These are phyloP conservation scores for Thecophora atra DNA, from an alignment of 2,888 invertebrate species.

Conservation along the genomic window DNA sequence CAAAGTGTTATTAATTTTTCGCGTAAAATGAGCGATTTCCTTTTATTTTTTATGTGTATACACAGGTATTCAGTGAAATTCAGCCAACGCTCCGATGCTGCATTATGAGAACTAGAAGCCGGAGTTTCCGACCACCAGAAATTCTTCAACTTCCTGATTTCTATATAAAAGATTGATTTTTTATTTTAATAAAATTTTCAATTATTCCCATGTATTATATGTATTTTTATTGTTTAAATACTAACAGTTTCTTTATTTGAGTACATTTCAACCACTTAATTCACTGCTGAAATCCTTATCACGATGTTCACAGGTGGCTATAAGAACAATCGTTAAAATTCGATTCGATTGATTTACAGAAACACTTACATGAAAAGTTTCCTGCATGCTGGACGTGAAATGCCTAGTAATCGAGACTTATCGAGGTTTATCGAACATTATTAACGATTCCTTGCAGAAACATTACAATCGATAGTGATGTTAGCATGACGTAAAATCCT, in stretches of 20 bases:
- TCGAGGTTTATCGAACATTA: not conserved
- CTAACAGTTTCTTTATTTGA: conserved; percentile 1
- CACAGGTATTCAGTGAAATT: not conserved
- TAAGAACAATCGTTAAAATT: not conserved
- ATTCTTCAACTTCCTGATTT: not conserved
- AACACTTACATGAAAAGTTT: not conserved
- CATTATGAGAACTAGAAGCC: conserved; percentile 24
- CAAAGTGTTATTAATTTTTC: too few relatives aligned
- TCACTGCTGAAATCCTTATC: not conserved
- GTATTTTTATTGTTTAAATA: conserved; percentile 2
- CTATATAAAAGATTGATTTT: not conserved
- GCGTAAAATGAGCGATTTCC: not conserved
- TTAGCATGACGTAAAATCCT: conserved; percentile 19
- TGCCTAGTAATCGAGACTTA: not conserved
- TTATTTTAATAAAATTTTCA: conserved; percentile 1
- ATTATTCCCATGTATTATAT: conserved; percentile 3
- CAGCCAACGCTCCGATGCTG: conserved; percentile 13
- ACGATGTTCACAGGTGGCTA: conserved; percentile 2
- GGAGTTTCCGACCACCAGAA: not conserved
- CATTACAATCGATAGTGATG: conserved; percentile 21
- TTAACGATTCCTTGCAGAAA: conserved; percentile 16
- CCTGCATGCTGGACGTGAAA: conserved; percentile 2
- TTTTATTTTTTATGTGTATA: too few relatives aligned
- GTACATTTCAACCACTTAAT: not conserved
- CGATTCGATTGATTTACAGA: conserved; percentile 12